These are phyloP conservation scores for Myrmophylax atrothorax DNA, from an alignment of 2,113 vertebrate species.

Conservation along the genomic window DNA sequence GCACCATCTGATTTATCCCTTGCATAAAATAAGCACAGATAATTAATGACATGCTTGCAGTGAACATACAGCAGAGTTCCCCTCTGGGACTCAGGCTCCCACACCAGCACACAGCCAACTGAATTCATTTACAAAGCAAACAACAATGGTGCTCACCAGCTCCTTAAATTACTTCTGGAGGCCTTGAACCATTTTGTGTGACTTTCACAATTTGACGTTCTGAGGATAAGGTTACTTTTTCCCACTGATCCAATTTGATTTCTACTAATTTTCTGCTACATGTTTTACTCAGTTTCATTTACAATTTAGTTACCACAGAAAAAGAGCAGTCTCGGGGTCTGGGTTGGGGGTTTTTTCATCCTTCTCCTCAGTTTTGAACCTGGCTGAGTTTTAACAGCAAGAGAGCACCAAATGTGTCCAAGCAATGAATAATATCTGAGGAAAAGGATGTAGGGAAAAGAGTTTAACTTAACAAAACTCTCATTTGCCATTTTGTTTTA, in stretches of 20 bases:
- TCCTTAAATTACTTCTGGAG: constrained; percentile 45
- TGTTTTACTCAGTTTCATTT: constrained; percentile 42
- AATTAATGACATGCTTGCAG: constrained; percentile 70
- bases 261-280: constrained; percentile 29
- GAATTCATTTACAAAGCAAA: constrained; percentile 57
- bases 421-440: background rate
- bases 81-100: constrained; percentile 25
- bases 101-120: background rate
- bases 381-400: background rate
- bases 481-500: constrained; percentile 20
- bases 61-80: background rate
- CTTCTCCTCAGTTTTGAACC: background rate
- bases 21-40: constrained; percentile 51
- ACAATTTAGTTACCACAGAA: background rate
- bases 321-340: background rate
- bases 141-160: background rate
- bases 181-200: constrained; percentile 43
- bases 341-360: background rate
- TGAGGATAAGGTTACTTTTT: constrained; percentile 39
- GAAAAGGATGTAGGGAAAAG: background rate
- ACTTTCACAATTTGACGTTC: constrained; percentile 2
- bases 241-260: constrained; percentile 27
- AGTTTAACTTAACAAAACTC: constrained; percentile 24
- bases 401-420: background rate
- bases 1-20: constrained; percentile 62